phyloP scores from a whole-genome alignment of 2,888 invertebrate species.

The Nebria salina region DNA sequence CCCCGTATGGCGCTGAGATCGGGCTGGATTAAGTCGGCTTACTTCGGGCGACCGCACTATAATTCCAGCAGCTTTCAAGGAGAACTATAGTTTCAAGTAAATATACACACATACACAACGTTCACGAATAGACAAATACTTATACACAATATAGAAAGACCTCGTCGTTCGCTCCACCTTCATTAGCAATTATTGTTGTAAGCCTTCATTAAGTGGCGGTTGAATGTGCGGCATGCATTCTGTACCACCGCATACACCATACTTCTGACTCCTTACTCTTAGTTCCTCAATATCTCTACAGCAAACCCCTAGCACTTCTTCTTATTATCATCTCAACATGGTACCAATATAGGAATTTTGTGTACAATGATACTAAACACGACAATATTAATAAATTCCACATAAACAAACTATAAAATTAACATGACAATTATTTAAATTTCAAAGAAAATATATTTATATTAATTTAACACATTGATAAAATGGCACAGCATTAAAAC shows the following conservation, averaged over 20 bases:
- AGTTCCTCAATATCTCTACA: neutral
- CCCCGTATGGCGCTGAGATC: conserved; percentile 17
- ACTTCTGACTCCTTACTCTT: neutral
- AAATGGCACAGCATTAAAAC: no score
- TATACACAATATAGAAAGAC: neutral
- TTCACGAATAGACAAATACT: neutral
- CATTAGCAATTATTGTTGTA: conserved; percentile 45
- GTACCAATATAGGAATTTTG: neutral
- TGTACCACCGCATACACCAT: neutral
- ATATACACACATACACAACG: neutral
- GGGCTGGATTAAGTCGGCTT: conserved; percentile 35
- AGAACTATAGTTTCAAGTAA: conserved; percentile 30
- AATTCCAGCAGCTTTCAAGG: conserved; percentile 43
- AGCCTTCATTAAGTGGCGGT: conserved; percentile 44
- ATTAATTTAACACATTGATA: no score
- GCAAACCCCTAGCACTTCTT: neutral
- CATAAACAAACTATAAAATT: no score
- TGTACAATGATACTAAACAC: no score
- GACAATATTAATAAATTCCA: no score
- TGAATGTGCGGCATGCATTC: conserved; percentile 19
- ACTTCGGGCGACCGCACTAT: conserved; percentile 38
- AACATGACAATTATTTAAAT: no score
- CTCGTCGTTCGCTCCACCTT: conserved; percentile 20
- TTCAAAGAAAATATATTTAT: no score
- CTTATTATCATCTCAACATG: neutral